A percentile compares a stretch with the other conserved stretches of the same genome.
These are phyloP conservation scores for Hippocampus zosterae DNA, from an alignment of 2,113 vertebrate genomes.

Conservation along the genomic window DNA sequence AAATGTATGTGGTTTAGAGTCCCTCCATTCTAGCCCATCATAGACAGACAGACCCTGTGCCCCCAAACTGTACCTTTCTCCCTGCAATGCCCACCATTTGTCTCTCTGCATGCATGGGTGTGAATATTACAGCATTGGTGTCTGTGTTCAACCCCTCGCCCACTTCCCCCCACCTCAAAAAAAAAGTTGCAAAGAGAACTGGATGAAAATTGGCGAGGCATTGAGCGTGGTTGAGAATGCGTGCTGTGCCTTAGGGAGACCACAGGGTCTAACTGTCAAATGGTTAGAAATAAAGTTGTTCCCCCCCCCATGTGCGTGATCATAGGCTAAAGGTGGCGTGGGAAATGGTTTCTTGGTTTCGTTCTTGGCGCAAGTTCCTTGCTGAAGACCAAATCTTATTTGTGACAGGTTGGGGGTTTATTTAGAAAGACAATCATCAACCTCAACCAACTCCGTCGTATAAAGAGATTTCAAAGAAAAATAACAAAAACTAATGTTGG, in stretches of 20 bases:
- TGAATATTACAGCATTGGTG: constrained; percentile 2
- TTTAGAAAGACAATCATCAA: constrained; percentile 13
- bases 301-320: background rate
- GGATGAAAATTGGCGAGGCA: constrained; percentile 41
- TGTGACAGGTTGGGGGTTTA: constrained; percentile 25
- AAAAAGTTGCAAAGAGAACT: background rate
- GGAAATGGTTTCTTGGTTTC: background rate
- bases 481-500: background rate
- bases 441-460: background rate
- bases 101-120: constrained; percentile 16
- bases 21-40: background rate
- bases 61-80: constrained; percentile 42
- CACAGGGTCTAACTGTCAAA: constrained; percentile 13
- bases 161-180: background rate
- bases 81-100: constrained; percentile 54
- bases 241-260: constrained; percentile 48
- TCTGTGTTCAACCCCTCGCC: constrained; percentile 6
- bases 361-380: background rate
- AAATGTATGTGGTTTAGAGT: constrained; percentile 41
- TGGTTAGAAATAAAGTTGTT: background rate
- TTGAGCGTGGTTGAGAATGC: constrained; percentile 62
- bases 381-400: constrained; percentile 12
- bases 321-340: background rate
- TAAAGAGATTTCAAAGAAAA: constrained; percentile 35
- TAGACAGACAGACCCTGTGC: constrained; percentile 4